Base-by-base conservation (phyloP, 2,888 invertebrate species). In the Polyommatus iphigenia region DNA sequence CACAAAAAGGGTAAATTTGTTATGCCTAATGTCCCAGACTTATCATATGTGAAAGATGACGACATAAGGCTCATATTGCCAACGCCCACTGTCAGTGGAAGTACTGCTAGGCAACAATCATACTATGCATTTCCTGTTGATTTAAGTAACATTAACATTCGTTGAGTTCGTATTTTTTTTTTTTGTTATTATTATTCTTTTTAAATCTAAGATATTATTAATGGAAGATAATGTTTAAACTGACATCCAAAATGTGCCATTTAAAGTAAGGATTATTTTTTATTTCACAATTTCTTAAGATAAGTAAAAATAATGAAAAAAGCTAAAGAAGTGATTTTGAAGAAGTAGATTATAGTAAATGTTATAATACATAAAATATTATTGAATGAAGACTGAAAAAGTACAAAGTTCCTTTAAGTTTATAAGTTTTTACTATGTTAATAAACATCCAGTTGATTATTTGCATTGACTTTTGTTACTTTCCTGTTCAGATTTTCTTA, bases 401-500 rank as follows among this genome's bases (percentile, higher is more conserved):
- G 71, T 29, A 71, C 71, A 71, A 71, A 71, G 29, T 71, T 71
- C 71, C 71, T 71, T 71, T 71, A 71, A 71, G 29, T 67, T 71
- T 29, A 32, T 24, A 13, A 71, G 32, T 71, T 15, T 32, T 32
- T 32, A 32, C 32, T 0, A 32, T 32, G 32, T 3, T 32, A 71
- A 71, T 71, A 32, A 29, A 71, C 18, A 71, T 32, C 32, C 71
- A 71, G 71, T 32, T 71, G 71, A 71, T 71, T 32, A 32, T 71
- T 71, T 71, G 71, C 36, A 71, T 32, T 71, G 71, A 71, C 71
- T 71, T 71, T 71, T 32, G 32, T 71, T 71, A 71, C 71, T 71
- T 32, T 71, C 71, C 71, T 71, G 29, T 71, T 36, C 15, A 71
- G 71, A 71, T 71, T 71, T 71, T 71, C 71, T 36, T 71, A 1